A percentile compares a stretch with the other conserved stretches of the same genome.
Evolutionary conservation across 2,797 vertebrate species (phyloP).

Genomic region (Eupleurogrammus muticus): DNA sequence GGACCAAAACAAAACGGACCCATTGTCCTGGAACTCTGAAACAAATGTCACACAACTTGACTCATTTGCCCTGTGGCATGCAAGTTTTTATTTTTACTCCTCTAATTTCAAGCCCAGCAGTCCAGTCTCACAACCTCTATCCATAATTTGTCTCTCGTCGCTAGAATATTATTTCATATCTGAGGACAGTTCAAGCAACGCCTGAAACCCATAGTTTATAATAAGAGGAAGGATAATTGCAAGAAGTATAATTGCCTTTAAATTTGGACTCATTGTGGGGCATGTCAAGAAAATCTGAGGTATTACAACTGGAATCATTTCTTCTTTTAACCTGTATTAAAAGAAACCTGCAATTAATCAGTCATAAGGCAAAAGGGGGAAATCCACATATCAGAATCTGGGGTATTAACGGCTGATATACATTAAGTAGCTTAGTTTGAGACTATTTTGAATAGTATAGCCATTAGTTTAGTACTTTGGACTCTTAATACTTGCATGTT

Average conservation of each 20-base stretch:
- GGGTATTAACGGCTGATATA: slow-evolving; percentile 6
- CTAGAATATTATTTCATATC: background rate
- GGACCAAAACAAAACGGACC: slow-evolving; percentile 5
- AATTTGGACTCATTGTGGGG: slow-evolving; percentile 20
- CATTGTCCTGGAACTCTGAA: background rate
- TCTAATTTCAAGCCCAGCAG: too few relatives aligned
- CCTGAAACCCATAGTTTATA: slow-evolving; percentile 18
- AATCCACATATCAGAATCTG: background rate
- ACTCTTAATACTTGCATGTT: slow-evolving; percentile 7
- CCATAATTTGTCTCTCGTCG: background rate
- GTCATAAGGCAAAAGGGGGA: slow-evolving; percentile 5
- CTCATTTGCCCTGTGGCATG: too few relatives aligned
- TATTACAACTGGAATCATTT: slow-evolving; percentile 23
- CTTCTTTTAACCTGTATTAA: slow-evolving; percentile 1
- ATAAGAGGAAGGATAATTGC: background rate
- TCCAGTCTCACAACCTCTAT: background rate
- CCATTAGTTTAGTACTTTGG: background rate
- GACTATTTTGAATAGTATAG: background rate
- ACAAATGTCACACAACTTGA: background rate
- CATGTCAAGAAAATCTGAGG: slow-evolving; percentile 31
- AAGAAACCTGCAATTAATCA: slow-evolving; percentile 35
- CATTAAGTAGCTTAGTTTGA: slow-evolving; percentile 13
- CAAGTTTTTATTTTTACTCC: too few relatives aligned
- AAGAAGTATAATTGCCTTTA: slow-evolving; percentile 37
- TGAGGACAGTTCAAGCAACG: slow-evolving; percentile 12